These are phyloP conservation scores for Eulemur coronatus DNA, from an alignment of 2,797 vertebrate species.

Conservation along the genomic window DNA sequence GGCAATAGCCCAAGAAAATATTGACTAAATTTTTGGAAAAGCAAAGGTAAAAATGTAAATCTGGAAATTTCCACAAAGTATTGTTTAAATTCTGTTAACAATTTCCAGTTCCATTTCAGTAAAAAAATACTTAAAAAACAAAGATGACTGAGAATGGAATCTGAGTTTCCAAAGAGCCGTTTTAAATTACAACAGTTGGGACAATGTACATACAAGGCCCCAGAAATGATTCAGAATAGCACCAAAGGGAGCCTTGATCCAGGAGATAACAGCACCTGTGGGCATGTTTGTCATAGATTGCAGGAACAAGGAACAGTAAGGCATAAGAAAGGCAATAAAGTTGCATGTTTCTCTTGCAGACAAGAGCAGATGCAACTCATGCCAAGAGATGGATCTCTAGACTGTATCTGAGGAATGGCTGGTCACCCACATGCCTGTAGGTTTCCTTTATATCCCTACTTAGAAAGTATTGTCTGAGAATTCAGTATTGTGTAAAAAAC, in stretches of 20 bases:
- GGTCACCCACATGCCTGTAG: no score
- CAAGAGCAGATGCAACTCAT: neutral
- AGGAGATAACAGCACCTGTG: neutral
- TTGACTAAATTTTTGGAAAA: constrained; percentile 33
- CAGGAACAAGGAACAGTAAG: neutral
- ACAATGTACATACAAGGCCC: neutral
- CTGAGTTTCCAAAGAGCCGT: neutral
- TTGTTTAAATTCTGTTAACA: constrained; percentile 55
- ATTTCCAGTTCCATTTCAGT: constrained; percentile 52
- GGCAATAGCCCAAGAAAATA: constrained; percentile 34
- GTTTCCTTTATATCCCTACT: neutral
- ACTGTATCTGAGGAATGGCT: neutral
- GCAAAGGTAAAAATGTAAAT: neutral
- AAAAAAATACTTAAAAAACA: constrained; percentile 34
- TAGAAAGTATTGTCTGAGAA: neutral
- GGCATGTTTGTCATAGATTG: neutral
- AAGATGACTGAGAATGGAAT: constrained; percentile 32
- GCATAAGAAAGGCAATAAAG: neutral
- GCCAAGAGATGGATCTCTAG: neutral
- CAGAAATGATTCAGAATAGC: neutral
- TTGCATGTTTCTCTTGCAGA: neutral
- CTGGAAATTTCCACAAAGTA: constrained; percentile 28
- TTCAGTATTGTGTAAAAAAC: neutral
- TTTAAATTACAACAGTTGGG: neutral
- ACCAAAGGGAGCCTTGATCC: neutral